A percentile compares a stretch with the other conserved stretches of the same genome.
Evolutionary conservation across 2,888 invertebrate species (phyloP).

Genomic region (Linnaemya vulpina): DNA sequence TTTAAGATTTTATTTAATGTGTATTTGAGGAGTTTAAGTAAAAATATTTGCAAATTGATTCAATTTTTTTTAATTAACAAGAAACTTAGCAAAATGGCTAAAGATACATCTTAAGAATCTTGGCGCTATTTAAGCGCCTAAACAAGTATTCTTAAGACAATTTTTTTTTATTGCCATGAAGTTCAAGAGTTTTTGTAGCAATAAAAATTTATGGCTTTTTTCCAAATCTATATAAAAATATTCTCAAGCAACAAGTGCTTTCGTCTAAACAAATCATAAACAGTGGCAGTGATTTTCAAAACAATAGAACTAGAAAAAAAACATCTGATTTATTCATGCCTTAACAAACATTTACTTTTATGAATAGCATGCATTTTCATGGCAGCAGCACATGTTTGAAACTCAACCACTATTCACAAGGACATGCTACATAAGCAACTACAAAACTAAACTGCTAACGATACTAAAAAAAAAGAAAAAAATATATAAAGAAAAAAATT

Average conservation of each 20-base stretch:
- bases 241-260: conserved; percentile 49
- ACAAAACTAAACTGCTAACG: not conserved
- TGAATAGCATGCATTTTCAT: conserved; percentile 5
- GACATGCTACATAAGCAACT: not conserved
- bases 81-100: too few species aligned
- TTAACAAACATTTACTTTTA: conserved; percentile 1
- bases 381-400: conserved; percentile 23
- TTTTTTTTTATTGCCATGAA: conserved; percentile 2
- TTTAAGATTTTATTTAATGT: not conserved
- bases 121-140: not conserved
- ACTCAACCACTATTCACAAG: not conserved
- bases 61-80: too few species aligned
- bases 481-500: not conserved
- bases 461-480: not conserved
- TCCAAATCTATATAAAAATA: conserved; percentile 12
- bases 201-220: conserved; percentile 17
- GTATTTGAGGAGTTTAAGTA: too few species aligned
- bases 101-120: not conserved
- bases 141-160: not conserved
- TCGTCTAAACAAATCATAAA: conserved; percentile 39
- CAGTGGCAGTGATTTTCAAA: conserved; percentile 63
- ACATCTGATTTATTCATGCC: conserved; percentile 23
- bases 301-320: not conserved
- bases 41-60: too few species aligned
- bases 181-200: conserved; percentile 6